Base-by-base conservation (phyloP, 2,797 vertebrate genomes). In the Enteromius thamalakanensis region DNA sequence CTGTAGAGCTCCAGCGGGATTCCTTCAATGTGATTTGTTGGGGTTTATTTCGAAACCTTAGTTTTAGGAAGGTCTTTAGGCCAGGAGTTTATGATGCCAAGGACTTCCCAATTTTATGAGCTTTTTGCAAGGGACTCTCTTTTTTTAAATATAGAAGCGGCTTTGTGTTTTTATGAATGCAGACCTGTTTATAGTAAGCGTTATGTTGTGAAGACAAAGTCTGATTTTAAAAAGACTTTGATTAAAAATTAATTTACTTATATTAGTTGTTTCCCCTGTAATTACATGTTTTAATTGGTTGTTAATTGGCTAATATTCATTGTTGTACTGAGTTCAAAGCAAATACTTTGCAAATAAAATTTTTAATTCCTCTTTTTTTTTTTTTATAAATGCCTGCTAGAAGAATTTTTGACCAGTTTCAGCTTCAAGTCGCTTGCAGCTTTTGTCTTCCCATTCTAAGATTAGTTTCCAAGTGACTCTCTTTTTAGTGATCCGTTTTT, bases 401-500 rank as follows among this genome's bases (percentile, higher is more conserved):
- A 62, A 17, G 6, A 29, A 64, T 5, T 62, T 62, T 26, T 14
- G 23, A 23, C 58, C 14, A 29, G 23, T 15, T 62, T 29, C 23
- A 29, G 23, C 23, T 60, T 60, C 58, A 29, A 79, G 37, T 37
- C n/a, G 34, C 47, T 76, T 62, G 12, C 64, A 84, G 79, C 81
- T 82, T 68, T 85, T 62, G 67, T 32, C 15, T 67, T 84, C 49
- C 55, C 60, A 75, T 82, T 76, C 49, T 71, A 62, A 75, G 15
- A 74, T 70, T 60, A 40, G 29, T 51, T 72, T 84, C 68, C 77
- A 74, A 84, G 82, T 71, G 3, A 64, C 32, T 85, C 78, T 81
- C 68, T 60, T 49, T 23, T 4, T 53, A 47, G 64, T 84, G 87
- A 87, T 88, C 82, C 65, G 47, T 68, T 84, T 83, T 88, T 81